A percentile compares a stretch with the other conserved stretches of the same genome.
These are phyloP conservation scores for Spicauda simplicius DNA, from an alignment of 2,888 invertebrate genomes.

Conservation along the genomic window DNA sequence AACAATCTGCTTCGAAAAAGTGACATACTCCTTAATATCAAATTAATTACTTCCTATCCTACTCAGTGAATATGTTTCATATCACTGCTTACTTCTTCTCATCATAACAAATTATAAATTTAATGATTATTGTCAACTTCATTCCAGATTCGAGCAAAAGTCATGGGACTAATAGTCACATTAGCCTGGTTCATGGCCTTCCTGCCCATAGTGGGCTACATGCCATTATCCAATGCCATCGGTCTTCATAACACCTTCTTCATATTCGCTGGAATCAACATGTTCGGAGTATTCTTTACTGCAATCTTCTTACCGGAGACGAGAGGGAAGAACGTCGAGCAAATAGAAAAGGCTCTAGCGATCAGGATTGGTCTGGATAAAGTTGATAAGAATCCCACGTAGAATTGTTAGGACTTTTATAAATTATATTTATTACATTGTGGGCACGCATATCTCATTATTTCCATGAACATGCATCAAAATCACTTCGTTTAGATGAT, in stretches of 20 bases:
- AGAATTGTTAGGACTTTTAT: background rate
- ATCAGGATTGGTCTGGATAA: constrained; percentile 30
- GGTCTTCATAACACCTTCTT: constrained; percentile 65
- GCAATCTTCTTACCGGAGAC: constrained; percentile 69
- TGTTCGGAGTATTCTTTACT: constrained; percentile 55
- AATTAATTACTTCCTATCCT: too few species aligned
- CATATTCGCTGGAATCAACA: constrained; percentile 60
- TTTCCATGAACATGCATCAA: too few species aligned
- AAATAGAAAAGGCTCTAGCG: constrained; percentile 51
- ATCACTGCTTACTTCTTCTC: too few species aligned
- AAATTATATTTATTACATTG: background rate
- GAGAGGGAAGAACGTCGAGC: constrained; percentile 63
- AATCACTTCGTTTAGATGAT: too few species aligned
- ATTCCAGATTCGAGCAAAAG: constrained; percentile 59
- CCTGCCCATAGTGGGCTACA: constrained; percentile 50
- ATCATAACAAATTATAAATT: too few species aligned
- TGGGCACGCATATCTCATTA: background rate
- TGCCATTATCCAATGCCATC: constrained; percentile 48
- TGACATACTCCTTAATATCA: too few species aligned
- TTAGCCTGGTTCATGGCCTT: constrained; percentile 54
- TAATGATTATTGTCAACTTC: background rate
- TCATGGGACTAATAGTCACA: constrained; percentile 54
- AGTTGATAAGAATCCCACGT: constrained; percentile 22
- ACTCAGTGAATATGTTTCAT: too few species aligned
- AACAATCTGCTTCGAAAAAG: too few species aligned